These are phyloP conservation scores for Emydocephalus ijimae DNA, from an alignment of 2,113 vertebrate genomes.

Conservation along the genomic window DNA sequence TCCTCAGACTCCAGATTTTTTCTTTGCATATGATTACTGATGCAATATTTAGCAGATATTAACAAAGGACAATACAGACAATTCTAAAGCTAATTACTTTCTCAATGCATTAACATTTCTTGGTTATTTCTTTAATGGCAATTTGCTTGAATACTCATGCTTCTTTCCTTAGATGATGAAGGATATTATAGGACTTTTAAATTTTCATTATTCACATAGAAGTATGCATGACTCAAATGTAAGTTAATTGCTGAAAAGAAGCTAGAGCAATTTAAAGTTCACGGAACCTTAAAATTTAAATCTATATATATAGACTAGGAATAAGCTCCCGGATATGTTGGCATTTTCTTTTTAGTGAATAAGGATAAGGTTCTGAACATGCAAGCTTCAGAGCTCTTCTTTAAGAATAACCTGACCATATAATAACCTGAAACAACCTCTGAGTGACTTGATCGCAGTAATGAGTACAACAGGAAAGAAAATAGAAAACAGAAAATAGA, in stretches of 20 bases:
- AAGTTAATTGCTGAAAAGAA: background rate
- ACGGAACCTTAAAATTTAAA: background rate
- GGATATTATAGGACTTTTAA: background rate
- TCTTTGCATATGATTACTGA: background rate
- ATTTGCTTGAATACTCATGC: constrained; percentile 12
- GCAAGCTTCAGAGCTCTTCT: background rate
- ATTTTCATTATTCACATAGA: constrained; percentile 3
- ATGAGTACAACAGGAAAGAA: constrained; percentile 11
- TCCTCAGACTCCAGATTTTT: background rate
- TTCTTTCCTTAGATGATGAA: background rate
- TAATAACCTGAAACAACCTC: background rate
- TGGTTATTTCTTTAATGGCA: background rate
- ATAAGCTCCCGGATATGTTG: background rate
- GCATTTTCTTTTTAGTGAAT: background rate
- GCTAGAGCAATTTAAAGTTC: background rate
- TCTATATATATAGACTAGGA: background rate
- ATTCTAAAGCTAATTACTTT: background rate
- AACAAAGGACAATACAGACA: background rate
- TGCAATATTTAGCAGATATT: background rate
- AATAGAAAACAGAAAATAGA: too few relatives aligned
- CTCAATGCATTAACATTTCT: background rate
- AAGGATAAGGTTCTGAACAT: background rate
- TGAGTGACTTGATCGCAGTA: constrained; percentile 12
- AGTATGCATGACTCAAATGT: background rate
- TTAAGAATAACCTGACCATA: background rate